phyloP scores from a whole-genome alignment of 1,140 invertebrate species.

The Drosophila eugracilis region DNA sequence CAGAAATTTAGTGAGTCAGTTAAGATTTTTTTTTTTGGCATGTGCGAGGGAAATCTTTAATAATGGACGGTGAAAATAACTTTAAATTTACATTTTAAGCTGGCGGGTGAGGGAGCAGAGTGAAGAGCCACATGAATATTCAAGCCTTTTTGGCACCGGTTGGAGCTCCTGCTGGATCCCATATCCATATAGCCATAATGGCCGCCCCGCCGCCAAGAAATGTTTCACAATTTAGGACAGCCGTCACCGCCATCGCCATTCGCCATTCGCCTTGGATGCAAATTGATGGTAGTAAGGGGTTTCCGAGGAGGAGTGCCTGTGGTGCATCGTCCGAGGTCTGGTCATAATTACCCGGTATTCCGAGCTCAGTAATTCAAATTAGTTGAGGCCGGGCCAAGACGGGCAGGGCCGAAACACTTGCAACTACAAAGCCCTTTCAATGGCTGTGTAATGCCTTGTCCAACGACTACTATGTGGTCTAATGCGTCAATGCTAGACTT shows the following conservation, averaged over 20 bases:
- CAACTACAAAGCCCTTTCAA: conserved; percentile 9
- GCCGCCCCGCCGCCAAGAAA: conserved; percentile 59
- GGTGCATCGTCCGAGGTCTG: conserved; percentile 40
- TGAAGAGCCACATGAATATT: conserved; percentile 61
- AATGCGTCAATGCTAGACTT: conserved; percentile 45
- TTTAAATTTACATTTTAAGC: conserved; percentile 70
- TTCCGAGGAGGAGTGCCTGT: conserved; percentile 6
- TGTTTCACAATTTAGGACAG: conserved; percentile 81
- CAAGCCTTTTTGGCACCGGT: conserved; percentile 40
- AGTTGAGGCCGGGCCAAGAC: conserved; percentile 43
- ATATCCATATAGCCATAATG: conserved; percentile 29
- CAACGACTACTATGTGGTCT: conserved; percentile 37
- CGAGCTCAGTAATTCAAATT: conserved; percentile 76
- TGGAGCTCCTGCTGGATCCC: conserved; percentile 39
- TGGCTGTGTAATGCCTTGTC: conserved; percentile 34
- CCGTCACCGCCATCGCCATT: conserved; percentile 39
- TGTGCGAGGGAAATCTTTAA: conserved; percentile 43
- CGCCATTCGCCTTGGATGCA: conserved; percentile 29
- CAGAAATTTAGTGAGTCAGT: conserved; percentile 26
- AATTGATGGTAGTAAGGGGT: background rate
- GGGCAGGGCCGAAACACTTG: conserved; percentile 13
- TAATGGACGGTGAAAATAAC: conserved; percentile 47
- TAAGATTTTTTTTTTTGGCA: conserved; percentile 11
- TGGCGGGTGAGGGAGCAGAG: background rate
- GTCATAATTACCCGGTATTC: conserved; percentile 66